Percentiles rank a stretch among this genome's conserved stretches.
Conservation (phyloP, 2,888 invertebrate genomes). For the Polydrusus pterygomalis region DNA sequence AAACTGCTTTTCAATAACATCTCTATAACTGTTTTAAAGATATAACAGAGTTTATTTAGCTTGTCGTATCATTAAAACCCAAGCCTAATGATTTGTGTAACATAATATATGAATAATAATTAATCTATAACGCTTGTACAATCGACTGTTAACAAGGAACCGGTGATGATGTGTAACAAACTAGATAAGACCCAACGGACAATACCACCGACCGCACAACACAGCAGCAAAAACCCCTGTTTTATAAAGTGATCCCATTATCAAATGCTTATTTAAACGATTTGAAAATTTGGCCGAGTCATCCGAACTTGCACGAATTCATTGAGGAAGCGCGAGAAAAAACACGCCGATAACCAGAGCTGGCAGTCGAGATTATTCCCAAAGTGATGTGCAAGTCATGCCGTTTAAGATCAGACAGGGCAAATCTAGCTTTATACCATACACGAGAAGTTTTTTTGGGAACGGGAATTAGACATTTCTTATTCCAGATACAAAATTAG, state of each 20-base stretch:
- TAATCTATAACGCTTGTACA: slow-evolving; percentile 6
- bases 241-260: slow-evolving; percentile 57
- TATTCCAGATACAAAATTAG: background rate
- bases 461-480: background rate
- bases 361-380: slow-evolving; percentile 46
- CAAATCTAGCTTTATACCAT: slow-evolving; percentile 30
- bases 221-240: slow-evolving; percentile 49
- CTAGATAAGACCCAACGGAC: slow-evolving; percentile 47
- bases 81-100: background rate
- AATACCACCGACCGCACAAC: slow-evolving; percentile 41
- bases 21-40: background rate
- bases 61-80: background rate
- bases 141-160: slow-evolving; percentile 27
- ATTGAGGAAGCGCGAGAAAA: slow-evolving; percentile 56
- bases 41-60: background rate
- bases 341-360: slow-evolving; percentile 51
- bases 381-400: slow-evolving; percentile 53
- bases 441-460: slow-evolving; percentile 9
- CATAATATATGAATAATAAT: slow-evolving; percentile 2
- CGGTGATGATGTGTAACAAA: slow-evolving; percentile 53
- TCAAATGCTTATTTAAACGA: slow-evolving; percentile 57
- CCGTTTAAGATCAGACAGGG: slow-evolving; percentile 41
- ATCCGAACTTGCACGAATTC: slow-evolving; percentile 54
- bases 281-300: slow-evolving; percentile 51
- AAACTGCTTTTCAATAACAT: too few relatives aligned